phyloP scores from a whole-genome alignment of 2,113 vertebrate genomes.

The Taurulus bubalis region DNA sequence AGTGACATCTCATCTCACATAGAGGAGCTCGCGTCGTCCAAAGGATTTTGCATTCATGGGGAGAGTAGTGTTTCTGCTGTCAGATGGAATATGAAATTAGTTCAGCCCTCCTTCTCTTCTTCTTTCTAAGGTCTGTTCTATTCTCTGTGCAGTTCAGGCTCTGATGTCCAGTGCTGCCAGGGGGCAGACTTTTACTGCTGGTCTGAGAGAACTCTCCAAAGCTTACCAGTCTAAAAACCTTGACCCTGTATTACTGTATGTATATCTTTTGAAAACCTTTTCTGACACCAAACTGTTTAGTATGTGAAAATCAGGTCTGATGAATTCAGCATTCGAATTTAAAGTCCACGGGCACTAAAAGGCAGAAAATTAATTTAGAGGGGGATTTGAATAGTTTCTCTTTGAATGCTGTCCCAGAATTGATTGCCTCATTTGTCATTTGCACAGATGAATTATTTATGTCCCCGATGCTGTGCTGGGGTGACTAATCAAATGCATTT shows the following conservation, averaged over 20 bases:
- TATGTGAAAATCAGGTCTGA: slow-evolving; percentile 27
- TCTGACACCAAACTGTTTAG: slow-evolving; percentile 10
- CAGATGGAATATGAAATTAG: slow-evolving; percentile 63
- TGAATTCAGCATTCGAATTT: slow-evolving; percentile 61
- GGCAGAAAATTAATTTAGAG: slow-evolving; percentile 74
- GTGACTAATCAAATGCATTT: slow-evolving; percentile 80
- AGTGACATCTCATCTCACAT: slow-evolving; percentile 36
- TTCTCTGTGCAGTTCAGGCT: slow-evolving; percentile 22
- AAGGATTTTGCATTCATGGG: slow-evolving; percentile 52
- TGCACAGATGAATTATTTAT: slow-evolving; percentile 82
- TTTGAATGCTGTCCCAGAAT: slow-evolving; percentile 76
- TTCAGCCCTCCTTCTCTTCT: slow-evolving; percentile 16
- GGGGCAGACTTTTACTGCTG: slow-evolving; percentile 7
- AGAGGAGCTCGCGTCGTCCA: slow-evolving; percentile 37
- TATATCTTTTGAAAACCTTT: slow-evolving; percentile 11
- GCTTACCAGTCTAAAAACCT: not conserved
- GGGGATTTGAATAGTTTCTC: slow-evolving; percentile 74
- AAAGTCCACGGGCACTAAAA: slow-evolving; percentile 56
- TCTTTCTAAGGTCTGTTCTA: slow-evolving; percentile 28
- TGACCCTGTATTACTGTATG: slow-evolving; percentile 17
- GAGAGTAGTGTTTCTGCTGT: slow-evolving; percentile 31
- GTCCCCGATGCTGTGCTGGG: slow-evolving; percentile 64
- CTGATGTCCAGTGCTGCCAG: slow-evolving; percentile 31
- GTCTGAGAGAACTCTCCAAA: slow-evolving; percentile 8
- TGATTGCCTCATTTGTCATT: slow-evolving; percentile 83